phyloP scores from a whole-genome alignment of 2,797 vertebrate genomes.

The Delichon dasypus region DNA sequence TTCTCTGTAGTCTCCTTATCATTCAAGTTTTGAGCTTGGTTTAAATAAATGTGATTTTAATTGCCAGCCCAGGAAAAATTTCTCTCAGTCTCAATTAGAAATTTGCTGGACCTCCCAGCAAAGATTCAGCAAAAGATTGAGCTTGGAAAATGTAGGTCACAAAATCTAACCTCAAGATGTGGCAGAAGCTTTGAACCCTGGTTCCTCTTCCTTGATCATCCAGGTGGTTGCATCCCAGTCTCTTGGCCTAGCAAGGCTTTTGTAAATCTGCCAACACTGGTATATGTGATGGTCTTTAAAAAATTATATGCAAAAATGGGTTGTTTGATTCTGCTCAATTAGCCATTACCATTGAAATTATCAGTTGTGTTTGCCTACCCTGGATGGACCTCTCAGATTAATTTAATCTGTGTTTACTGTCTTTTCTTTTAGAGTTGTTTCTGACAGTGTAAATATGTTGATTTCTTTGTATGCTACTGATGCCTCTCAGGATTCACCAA shows the following conservation, averaged over 20 bases:
- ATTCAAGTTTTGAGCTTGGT: background rate
- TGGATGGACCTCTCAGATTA: background rate
- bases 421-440: conserved; percentile 2
- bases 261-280: background rate
- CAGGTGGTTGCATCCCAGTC: background rate
- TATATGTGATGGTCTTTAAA: background rate
- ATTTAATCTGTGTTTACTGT: conserved; percentile 6
- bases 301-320: background rate
- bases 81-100: background rate
- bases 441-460: background rate
- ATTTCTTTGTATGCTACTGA: background rate
- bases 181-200: background rate
- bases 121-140: background rate
- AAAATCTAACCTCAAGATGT: background rate
- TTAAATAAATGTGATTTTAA: conserved; percentile 16
- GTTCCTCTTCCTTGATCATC: background rate
- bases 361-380: background rate
- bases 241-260: background rate
- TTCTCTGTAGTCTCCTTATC: background rate
- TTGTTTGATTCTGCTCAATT: background rate
- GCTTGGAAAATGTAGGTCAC: background rate
- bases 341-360: background rate
- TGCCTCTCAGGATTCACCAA: background rate
- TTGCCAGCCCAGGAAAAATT: background rate
- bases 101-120: background rate